Base-by-base conservation (phyloP, 2,797 vertebrate species). In the Esox lucius region DNA sequence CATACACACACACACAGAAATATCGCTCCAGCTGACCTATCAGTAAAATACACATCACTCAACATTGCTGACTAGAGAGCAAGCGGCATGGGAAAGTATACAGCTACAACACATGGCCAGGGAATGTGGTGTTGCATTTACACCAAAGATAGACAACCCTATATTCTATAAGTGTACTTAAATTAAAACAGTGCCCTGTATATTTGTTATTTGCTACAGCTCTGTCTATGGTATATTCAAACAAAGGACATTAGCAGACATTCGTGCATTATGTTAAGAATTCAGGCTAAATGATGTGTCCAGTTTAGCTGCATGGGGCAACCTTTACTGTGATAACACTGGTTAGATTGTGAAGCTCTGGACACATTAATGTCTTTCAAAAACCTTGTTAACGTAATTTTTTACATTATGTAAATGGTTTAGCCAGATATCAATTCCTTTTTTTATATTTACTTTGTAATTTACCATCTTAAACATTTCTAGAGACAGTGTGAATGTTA, bases 21-120 rank as follows among this genome's bases (percentile, higher is more conserved):
- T 65, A 65, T 71, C 71, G 74, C 75, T 77, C 68, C 68, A 51
- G 35, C 51, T 71, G 69, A 71, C 71, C 49, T 74, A 61, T 71
- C 42, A 39, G 72, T 61, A 48, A 71, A 39, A 71, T 71, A 71
- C 62, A 74, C 67, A 31, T 70, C 69, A 72, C 69, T 71, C 68
- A 75, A 64, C 35, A 2, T 69, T 46, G 68, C 19, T 65, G 35
- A 68, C 3, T 22, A 19, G 56, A 46, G 51, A 68, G 49, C 49
- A 15, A 56, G 15, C 26, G 46, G 26, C 74, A 33, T 75, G 53
- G 65, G 70, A 75, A 42, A 68, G 5, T 11, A 35, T 61, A 62
- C 61, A 46, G 5, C n/a, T 26, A 2, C 11, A 42, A 17, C 42
- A 48, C 22, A 69, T 48, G 9, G 39, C 12, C 39, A 48, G 39